Evolutionary conservation across 2,797 vertebrate species (phyloP).

Genomic region (Muscicapa striata): DNA sequence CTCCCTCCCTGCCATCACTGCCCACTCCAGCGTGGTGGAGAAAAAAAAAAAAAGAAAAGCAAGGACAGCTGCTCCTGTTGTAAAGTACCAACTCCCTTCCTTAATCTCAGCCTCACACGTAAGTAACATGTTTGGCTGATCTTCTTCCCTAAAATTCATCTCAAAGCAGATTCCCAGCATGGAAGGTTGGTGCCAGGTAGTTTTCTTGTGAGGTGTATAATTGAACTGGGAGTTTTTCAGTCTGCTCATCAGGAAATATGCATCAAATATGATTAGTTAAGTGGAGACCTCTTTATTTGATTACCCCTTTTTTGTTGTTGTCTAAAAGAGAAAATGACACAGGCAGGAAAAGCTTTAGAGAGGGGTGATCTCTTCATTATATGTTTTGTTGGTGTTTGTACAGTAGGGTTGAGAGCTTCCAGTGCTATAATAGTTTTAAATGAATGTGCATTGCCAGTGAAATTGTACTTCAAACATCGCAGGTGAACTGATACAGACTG

Average conservation of each 20-base stretch:
- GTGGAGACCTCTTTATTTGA: background rate
- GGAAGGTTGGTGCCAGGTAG: background rate
- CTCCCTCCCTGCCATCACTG: background rate
- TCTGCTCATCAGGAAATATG: background rate
- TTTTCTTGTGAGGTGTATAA: background rate
- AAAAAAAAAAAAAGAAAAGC: background rate
- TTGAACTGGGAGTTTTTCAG: background rate
- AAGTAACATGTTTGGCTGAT: background rate
- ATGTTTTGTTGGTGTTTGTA: background rate
- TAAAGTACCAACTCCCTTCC: background rate
- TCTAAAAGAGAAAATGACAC: background rate
- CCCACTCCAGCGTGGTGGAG: rapidly evolving
- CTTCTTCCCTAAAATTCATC: background rate
- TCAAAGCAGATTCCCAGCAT: background rate
- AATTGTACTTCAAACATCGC: background rate
- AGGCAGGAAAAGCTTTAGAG: background rate
- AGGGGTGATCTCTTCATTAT: slow-evolving; percentile 1
- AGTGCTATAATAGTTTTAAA: background rate
- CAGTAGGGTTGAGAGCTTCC: background rate
- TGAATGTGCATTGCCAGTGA: background rate
- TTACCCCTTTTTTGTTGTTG: background rate
- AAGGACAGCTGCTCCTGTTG: background rate
- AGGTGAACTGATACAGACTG: slow-evolving; percentile 19
- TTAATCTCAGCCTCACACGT: background rate
- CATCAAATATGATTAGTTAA: background rate